phyloP scores from a whole-genome alignment of 1,140 invertebrate genomes.

The Eupeodes corollae region DNA sequence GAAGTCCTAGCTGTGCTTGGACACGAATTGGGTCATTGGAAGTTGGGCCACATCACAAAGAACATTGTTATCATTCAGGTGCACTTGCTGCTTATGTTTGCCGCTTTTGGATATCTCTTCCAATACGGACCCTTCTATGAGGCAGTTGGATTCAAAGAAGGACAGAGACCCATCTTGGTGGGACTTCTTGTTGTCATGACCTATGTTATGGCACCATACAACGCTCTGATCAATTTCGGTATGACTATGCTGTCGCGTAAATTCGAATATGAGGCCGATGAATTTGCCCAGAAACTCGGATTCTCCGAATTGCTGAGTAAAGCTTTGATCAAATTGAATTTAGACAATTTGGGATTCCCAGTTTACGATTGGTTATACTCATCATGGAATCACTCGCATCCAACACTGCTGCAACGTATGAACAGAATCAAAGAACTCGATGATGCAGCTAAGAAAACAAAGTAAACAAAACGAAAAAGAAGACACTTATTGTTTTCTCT shows the following conservation, averaged over 20 bases:
- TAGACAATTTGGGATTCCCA: constrained; percentile 91
- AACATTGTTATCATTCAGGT: constrained; percentile 75
- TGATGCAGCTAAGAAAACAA: not conserved
- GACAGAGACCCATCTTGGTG: constrained; percentile 75
- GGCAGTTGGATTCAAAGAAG: constrained; percentile 74
- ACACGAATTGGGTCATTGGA: constrained; percentile 98
- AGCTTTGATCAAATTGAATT: constrained; percentile 84
- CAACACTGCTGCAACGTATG: constrained; percentile 85
- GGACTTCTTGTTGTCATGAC: constrained; percentile 86
- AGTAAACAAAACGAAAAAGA: no score
- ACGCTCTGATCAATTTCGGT: constrained; percentile 66
- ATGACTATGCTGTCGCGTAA: constrained; percentile 56
- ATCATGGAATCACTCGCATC: constrained; percentile 91
- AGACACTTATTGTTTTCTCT: no score
- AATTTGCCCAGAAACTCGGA: constrained; percentile 74
- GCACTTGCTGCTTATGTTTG: constrained; percentile 65
- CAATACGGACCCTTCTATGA: constrained; percentile 66
- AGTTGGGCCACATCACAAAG: constrained; percentile 80
- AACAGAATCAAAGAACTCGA: constrained; percentile 36
- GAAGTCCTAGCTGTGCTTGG: constrained; percentile 92
- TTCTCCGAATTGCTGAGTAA: constrained; percentile 57
- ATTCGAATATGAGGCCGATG: constrained; percentile 97
- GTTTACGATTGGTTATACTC: constrained; percentile 84
- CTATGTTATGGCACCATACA: constrained; percentile 87
- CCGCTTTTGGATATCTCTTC: constrained; percentile 77